Conservation (phyloP, 30 jellyfish, hydroid and myxozoan genomes). For the Cassiopea andromeda region DNA sequence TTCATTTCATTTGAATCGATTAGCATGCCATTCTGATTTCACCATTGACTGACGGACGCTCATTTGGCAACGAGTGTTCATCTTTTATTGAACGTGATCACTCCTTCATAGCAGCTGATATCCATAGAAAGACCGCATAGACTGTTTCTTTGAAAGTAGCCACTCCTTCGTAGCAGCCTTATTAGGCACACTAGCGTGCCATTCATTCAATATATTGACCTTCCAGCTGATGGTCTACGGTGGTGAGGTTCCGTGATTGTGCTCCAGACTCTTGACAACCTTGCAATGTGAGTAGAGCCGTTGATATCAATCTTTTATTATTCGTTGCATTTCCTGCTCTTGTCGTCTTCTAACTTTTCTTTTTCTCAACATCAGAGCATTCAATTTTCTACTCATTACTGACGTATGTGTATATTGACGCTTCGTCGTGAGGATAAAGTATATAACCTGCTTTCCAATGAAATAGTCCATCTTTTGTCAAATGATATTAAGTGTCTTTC, state of each 20-base stretch:
- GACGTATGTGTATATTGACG: too few relatives aligned
- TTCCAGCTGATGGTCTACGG: not conserved
- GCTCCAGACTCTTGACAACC: not conserved
- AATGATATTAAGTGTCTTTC: too few relatives aligned
- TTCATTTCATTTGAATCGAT: not conserved
- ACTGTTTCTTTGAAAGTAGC: not conserved
- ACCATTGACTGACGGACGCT: not conserved
- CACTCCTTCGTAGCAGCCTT: not conserved
- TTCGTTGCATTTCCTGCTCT: not conserved
- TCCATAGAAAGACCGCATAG: too few relatives aligned
- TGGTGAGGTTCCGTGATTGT: not conserved
- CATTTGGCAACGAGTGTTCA: not conserved
- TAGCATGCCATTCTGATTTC: not conserved
- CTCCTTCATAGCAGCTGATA: not conserved
- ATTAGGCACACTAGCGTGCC: not conserved
- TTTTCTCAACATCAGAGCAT: not conserved
- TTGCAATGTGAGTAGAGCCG: not conserved
- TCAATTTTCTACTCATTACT: too few relatives aligned
- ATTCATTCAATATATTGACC: not conserved
- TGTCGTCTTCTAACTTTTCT: not conserved
- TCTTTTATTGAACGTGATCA: not conserved
- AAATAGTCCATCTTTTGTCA: too few relatives aligned
- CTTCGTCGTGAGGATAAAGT: too few relatives aligned
- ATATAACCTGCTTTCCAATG: too few relatives aligned
- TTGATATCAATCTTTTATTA: not conserved